Percentiles rank a stretch among this genome's conserved stretches.
Conservation (phyloP, 2,888 invertebrate species). For the Pristionchus exspectatus region DNA sequence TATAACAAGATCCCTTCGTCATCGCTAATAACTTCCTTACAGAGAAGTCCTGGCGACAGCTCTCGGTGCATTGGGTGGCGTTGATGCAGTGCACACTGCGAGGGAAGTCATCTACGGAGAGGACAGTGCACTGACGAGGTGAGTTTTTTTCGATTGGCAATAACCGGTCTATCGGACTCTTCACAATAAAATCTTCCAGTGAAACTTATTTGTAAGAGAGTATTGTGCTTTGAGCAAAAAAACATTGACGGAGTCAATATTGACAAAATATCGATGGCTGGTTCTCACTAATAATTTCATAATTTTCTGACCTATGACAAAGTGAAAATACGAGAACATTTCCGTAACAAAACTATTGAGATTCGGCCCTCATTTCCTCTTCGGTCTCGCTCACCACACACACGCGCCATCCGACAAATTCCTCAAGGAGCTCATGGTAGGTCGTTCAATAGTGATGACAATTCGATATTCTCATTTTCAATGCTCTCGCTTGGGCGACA, state of each 20-base stretch:
- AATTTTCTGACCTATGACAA: too few relatives aligned
- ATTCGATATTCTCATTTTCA: too few relatives aligned
- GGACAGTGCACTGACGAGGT: constrained; percentile 24
- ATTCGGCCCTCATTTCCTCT: constrained; percentile 58
- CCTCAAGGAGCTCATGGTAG: constrained; percentile 67
- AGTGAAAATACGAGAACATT: too few relatives aligned
- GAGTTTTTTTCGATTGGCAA: neutral
- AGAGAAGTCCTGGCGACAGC: constrained; percentile 62
- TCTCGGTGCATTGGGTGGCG: constrained; percentile 65
- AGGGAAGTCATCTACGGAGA: constrained; percentile 56
- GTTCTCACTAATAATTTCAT: neutral
- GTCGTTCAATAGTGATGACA: too few relatives aligned
- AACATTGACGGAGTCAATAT: too few relatives aligned
- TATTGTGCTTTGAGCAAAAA: too few relatives aligned
- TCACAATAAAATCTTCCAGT: neutral
- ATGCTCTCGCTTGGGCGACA: too few relatives aligned
- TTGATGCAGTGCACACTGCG: constrained; percentile 60
- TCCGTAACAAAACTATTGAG: neutral
- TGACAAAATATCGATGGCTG: neutral
- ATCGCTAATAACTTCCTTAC: constrained; percentile 45
- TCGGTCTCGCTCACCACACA: constrained; percentile 62
- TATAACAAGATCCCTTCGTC: too few relatives aligned
- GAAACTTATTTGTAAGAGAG: neutral
- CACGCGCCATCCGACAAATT: constrained; percentile 62
- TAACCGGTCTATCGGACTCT: neutral